Conservation (phyloP, 2,113 vertebrate genomes). For the Mastomys natalensis region DNA sequence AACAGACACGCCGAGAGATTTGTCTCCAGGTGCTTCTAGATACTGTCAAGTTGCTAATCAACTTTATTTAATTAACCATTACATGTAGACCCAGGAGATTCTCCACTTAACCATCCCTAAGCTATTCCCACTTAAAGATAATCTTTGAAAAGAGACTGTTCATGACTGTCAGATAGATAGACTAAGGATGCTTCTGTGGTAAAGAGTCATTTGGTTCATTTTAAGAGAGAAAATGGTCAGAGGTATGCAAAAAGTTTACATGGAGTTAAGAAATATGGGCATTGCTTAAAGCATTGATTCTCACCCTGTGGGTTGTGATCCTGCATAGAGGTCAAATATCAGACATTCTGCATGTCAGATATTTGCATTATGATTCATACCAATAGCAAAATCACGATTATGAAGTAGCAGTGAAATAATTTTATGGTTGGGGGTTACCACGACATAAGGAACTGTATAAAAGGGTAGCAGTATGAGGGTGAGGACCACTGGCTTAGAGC, state of each 20-base stretch:
- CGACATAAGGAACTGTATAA: not conserved
- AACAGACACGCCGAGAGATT: not conserved
- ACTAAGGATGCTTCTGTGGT: not conserved
- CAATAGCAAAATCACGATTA: not conserved
- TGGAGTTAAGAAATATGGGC: accelerated
- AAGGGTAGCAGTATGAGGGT: too few relatives aligned
- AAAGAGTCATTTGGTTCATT: accelerated
- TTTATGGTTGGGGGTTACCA: not conserved
- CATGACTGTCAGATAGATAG: not conserved
- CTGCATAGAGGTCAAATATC: not conserved
- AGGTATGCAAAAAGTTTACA: accelerated
- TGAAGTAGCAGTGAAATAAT: not conserved
- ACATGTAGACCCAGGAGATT: not conserved
- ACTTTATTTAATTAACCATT: too few relatives aligned
- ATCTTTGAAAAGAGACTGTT: not conserved
- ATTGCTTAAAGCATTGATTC: not conserved
- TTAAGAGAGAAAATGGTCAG: not conserved
- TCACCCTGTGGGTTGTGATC: not conserved
- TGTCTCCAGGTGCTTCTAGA: not conserved
- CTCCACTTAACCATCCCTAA: not conserved
- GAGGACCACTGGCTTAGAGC: not conserved
- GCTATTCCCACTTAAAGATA: not conserved
- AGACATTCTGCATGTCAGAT: not conserved
- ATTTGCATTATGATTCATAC: not conserved
- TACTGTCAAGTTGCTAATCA: not conserved